Percentiles rank a stretch among this genome's conserved stretches.
Evolutionary conservation across 2,797 vertebrate species (phyloP).

Genomic region (Mormyrus proboscirostris): DNA sequence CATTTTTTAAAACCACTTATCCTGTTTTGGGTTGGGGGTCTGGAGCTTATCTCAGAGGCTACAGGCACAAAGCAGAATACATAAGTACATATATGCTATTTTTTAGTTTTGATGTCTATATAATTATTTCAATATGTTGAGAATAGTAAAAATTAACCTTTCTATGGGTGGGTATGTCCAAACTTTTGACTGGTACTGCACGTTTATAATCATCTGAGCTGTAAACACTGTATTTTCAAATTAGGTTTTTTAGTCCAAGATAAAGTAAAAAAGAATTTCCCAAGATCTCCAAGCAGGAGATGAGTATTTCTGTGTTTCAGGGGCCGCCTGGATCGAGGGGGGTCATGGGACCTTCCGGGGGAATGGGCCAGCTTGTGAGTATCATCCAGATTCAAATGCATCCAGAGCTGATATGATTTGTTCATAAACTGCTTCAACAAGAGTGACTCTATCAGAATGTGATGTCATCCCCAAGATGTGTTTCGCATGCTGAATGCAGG

Average conservation of each 20-base stretch:
- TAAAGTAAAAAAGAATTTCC: not conserved
- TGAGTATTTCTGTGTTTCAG: conserved; percentile 45
- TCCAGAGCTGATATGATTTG: not conserved
- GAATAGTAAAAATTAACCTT: not conserved
- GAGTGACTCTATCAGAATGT: not conserved
- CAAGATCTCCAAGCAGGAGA: conserved; percentile 10
- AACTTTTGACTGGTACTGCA: not conserved
- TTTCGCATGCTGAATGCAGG: conserved; percentile 45
- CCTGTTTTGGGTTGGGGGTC: too few species aligned
- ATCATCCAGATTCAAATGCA: not conserved
- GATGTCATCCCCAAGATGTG: not conserved
- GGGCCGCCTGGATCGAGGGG: conserved; percentile 51
- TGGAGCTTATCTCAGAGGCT: too few species aligned
- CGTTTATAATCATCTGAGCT: not conserved
- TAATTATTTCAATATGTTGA: not conserved
- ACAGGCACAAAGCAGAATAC: too few species aligned
- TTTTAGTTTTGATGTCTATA: not conserved
- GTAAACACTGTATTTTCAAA: not conserved
- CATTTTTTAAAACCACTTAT: too few species aligned
- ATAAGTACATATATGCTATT: not conserved
- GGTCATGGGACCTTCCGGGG: conserved; percentile 42
- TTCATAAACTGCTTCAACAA: not conserved
- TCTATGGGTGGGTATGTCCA: not conserved
- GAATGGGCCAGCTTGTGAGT: conserved; percentile 57
- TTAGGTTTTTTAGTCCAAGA: not conserved